A percentile compares a stretch with the other conserved stretches of the same genome.
These are phyloP conservation scores for Hypanus sabinus DNA, from an alignment of 2,113 vertebrate genomes.

Conservation along the genomic window DNA sequence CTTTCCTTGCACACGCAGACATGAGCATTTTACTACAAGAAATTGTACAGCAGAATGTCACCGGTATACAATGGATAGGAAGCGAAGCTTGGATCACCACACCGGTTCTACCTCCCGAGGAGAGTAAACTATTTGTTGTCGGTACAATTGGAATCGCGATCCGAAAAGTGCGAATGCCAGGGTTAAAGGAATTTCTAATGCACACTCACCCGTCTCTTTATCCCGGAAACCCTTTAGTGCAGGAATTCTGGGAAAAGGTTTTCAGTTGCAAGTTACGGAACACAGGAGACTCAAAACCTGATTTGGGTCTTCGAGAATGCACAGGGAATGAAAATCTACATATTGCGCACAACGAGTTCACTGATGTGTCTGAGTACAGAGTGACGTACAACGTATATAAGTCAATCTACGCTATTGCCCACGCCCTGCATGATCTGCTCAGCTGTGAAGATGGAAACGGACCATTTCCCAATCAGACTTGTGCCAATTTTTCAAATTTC, in stretches of 20 bases:
- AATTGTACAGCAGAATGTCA: slow-evolving; percentile 49
- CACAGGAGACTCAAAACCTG: slow-evolving; percentile 38
- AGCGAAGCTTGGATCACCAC: slow-evolving; percentile 60
- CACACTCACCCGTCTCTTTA: slow-evolving; percentile 40
- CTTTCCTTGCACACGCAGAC: slow-evolving; percentile 54
- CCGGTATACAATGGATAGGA: slow-evolving; percentile 55
- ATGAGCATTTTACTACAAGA: slow-evolving; percentile 51
- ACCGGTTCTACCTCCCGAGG: slow-evolving; percentile 49
- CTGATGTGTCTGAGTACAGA: slow-evolving; percentile 51
- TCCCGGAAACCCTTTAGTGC: slow-evolving; percentile 44
- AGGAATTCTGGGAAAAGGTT: slow-evolving; percentile 58
- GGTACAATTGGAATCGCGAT: slow-evolving; percentile 61
- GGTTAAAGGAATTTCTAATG: slow-evolving; percentile 47
- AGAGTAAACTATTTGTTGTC: slow-evolving; percentile 46
- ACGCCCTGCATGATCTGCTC: slow-evolving; percentile 39
- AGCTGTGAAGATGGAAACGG: slow-evolving; percentile 46
- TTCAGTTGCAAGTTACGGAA: slow-evolving; percentile 55
- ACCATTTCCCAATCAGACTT: slow-evolving; percentile 39
- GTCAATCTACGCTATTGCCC: slow-evolving; percentile 10
- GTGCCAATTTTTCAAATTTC: slow-evolving; percentile 46
- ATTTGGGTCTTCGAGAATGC: slow-evolving; percentile 44
- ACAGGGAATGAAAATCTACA: slow-evolving; percentile 54
- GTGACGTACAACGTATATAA: slow-evolving; percentile 39
- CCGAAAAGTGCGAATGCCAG: slow-evolving; percentile 51
- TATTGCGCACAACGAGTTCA: slow-evolving; percentile 50